Evolutionary conservation across 2,797 vertebrate species (phyloP).

Genomic region (Ataeniobius toweri): DNA sequence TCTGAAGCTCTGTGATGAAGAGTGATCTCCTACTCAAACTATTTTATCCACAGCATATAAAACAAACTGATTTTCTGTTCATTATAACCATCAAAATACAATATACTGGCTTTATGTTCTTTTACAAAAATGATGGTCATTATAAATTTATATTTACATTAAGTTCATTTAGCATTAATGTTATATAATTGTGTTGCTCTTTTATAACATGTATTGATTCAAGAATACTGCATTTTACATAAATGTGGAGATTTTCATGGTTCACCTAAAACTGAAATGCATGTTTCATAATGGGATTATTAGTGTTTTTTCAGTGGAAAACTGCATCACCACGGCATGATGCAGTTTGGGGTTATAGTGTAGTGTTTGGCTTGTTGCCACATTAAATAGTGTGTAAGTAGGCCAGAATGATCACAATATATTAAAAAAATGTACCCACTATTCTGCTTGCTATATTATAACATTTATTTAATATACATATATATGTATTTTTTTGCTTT

Average conservation of each 20-base stretch:
- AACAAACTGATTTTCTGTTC: not conserved
- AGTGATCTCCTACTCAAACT: constrained; percentile 24
- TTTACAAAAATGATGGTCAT: not conserved
- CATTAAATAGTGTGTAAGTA: not conserved
- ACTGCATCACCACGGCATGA: not conserved
- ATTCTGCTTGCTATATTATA: not conserved
- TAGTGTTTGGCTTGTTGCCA: not conserved
- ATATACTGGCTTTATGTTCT: not conserved
- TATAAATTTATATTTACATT: not conserved
- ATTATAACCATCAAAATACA: not conserved
- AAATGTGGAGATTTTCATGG: not conserved
- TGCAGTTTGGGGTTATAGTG: not conserved
- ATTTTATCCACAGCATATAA: not conserved
- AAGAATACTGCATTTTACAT: not conserved
- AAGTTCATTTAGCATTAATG: not conserved
- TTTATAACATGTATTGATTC: not conserved
- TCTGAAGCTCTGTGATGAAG: constrained; percentile 12
- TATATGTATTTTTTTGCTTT: not conserved
- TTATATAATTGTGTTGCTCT: too few relatives aligned
- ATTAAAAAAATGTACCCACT: not conserved
- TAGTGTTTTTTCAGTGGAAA: not conserved
- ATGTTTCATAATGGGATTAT: not conserved
- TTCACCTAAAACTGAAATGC: not conserved
- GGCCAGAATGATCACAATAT: not conserved
- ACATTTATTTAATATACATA: not conserved